phyloP scores from a whole-genome alignment of 2,888 invertebrate genomes.

The Sinhomidia bicolor region DNA sequence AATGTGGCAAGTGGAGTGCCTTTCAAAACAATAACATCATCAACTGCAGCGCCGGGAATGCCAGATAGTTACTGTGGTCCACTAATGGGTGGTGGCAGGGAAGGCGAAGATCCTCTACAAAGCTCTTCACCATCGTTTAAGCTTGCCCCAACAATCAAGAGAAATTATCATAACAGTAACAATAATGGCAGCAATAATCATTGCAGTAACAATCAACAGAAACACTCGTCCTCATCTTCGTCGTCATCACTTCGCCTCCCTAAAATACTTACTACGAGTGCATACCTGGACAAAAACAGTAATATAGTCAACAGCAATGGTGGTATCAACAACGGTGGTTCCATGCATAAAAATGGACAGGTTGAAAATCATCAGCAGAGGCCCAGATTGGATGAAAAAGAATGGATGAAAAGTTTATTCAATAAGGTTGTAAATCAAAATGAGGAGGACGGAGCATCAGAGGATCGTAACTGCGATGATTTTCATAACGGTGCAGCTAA shows the following conservation, averaged over 20 bases:
- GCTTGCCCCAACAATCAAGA: conserved; percentile 46
- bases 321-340: background rate
- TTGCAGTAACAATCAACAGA: background rate
- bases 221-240: conserved; percentile 3
- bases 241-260: conserved; percentile 50
- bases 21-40: background rate
- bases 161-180: conserved; percentile 32
- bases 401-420: conserved; percentile 69
- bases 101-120: background rate
- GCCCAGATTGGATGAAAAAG: conserved; percentile 46
- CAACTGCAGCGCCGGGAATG: background rate
- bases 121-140: background rate
- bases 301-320: background rate
- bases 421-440: conserved; percentile 53
- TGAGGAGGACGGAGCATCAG: background rate
- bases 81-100: background rate
- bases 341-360: background rate
- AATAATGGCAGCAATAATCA: conserved; percentile 14
- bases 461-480: background rate
- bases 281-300: conserved; percentile 39
- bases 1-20: conserved; percentile 60
- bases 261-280: conserved; percentile 27
- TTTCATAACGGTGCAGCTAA: background rate
- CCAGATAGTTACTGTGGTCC: background rate
- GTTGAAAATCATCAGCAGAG: background rate